Evolutionary conservation across 2,888 invertebrate genomes (phyloP), one percentile per base, ranked within the genome.

Genomic region (Nymphalis urticae): DNA sequence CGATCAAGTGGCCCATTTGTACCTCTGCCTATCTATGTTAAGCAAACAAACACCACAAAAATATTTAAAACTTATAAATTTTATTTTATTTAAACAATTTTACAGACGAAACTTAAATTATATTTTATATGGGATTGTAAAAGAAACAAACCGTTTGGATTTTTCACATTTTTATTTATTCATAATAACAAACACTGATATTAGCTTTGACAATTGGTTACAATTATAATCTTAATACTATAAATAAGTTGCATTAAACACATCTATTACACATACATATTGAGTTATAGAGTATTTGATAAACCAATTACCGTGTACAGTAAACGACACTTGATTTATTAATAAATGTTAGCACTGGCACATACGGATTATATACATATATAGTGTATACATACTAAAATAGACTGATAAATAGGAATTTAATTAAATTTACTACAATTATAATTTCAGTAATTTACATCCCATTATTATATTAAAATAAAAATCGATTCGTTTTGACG

Each of bases 101-200:
- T 21, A 21, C 21, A 21, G 21, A 21, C 21, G 21, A 21, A 21
- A 21, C 21, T 21, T 21, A 21, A 21, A 21, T 21, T 42, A 42
- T 9, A 9, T 42, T 42, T 10, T 9, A 42, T 9, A 3, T 42
- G 16, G 32, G 16, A 27, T 27, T 5, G 21, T 17, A 50, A 21
- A 8, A 59, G 42, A 62, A 66, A 66, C 68, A 16, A 66, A 21
- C 13, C 42, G 17, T 1, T 24, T 8, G 51, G 32, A 10, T 51
- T 67, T 70, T 70, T 71, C 42, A 71, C 13, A 68, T 59, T 53
- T 73, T 77, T 77, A 73, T 76, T 80, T 77, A 77, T 83, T 82
- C 76, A 81, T 79, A 79, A 80, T 82, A 83, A 85, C 83, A 85
- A 81, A 86, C 84, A 86, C 83, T 82, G 75, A 83, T 69, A 58